Evolutionary conservation across 2,797 vertebrate species (phyloP), one percentile per base, ranked within the genome.

Genomic region (Chelidonichthys spinosus): DNA sequence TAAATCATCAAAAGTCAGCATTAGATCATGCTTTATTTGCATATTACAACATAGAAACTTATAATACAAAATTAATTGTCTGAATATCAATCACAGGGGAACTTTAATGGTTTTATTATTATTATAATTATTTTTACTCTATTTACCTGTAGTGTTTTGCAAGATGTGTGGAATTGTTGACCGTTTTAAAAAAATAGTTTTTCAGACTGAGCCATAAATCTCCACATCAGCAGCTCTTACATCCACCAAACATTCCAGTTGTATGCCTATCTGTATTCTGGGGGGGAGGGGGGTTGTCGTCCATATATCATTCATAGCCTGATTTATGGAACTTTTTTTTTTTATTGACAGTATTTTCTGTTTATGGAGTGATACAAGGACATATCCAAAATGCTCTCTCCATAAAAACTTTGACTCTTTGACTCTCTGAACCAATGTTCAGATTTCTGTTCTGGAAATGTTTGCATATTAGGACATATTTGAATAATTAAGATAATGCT

Each of bases 341-440:
- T 8, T n/a, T 18, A n/a, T 50, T 49, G 47, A 49, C 7, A 49
- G 47, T 18, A 18, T 50, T 50, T 50, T 49, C 8, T 10, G n/a
- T n/a, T 49, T 49, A 25, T 25, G 25, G 25, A 25, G 25, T 25
- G 25, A 25, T 25, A 25, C 25, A 25, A 25, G 25, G 25, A 25
- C 25, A 25, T 50, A 25, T 25, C n/a, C 4, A 10, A 50, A 50
- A 50, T 25, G 25, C n/a, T 18, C 46, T 8, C 8, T 18, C 17
- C 6, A 11, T 52, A 52, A 32, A 50, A 52, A 52, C 49, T 49
- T 49, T 55, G 15, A 78, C 66, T 49, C 7, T 47, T 17, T 11
- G 18, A 2, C 18, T 52, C 6, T 5, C 18, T 11, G 25, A 25
- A 25, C 14, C 4, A 15, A 17, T 46, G 14, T 5, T 52, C 1